Percentiles rank a stretch among this genome's conserved stretches.
Evolutionary conservation across 2,797 vertebrate genomes (phyloP).

Genomic region (Vespertilio murinus): DNA sequence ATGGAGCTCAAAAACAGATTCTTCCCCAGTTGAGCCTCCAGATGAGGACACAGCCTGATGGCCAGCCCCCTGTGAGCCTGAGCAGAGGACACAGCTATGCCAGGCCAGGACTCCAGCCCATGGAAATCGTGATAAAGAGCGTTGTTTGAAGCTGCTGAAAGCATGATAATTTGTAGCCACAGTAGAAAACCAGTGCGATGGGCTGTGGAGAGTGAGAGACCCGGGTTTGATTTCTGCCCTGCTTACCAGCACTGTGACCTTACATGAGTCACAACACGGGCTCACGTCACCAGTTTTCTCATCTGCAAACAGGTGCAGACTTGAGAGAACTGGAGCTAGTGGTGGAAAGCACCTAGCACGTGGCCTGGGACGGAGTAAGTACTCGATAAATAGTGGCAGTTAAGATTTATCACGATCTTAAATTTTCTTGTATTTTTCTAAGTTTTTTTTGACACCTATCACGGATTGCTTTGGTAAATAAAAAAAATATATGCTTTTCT

Average conservation of each 20-base stretch:
- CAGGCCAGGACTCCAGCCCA: neutral
- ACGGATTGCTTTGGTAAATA: neutral
- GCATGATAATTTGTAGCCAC: neutral
- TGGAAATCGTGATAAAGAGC: neutral
- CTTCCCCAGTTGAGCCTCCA: neutral
- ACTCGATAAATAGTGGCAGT: neutral
- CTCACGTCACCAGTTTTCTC: neutral
- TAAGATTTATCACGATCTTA: neutral
- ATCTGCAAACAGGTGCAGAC: neutral
- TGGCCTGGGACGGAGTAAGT: neutral
- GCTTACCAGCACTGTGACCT: neutral
- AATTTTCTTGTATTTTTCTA: neutral
- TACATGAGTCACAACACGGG: rapidly evolving
- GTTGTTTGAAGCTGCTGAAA: neutral
- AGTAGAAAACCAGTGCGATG: neutral
- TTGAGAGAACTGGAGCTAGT: neutral
- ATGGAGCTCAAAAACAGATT: neutral
- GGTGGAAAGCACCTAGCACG: neutral
- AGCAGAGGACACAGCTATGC: neutral
- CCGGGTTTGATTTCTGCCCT: neutral
- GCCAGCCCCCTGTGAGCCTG: neutral
- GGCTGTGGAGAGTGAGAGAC: neutral
- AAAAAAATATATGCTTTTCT: neutral
- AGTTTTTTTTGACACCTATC: neutral
- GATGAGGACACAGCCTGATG: neutral